Evolutionary conservation across 1,140 invertebrate genomes (phyloP).

Genomic region (Ceratina australensis): DNA sequence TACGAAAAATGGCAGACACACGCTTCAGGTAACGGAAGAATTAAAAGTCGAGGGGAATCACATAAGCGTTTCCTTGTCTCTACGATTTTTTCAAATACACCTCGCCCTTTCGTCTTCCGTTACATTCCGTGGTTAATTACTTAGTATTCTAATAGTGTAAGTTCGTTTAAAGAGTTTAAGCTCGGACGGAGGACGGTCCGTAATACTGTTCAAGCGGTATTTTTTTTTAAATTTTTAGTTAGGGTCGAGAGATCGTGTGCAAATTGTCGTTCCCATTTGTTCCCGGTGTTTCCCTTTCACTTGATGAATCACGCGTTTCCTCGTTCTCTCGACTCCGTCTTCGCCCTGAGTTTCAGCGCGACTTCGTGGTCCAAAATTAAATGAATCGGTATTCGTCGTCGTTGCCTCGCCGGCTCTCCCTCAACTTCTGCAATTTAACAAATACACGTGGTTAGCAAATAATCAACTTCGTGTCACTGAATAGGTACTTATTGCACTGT

Average conservation of each 20-base stretch:
- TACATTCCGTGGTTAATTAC: conserved; percentile 25
- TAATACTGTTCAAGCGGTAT: conserved; percentile 61
- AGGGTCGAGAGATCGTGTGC: conserved; percentile 53
- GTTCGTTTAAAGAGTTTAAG: conserved; percentile 57
- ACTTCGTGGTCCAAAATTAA: conserved; percentile 37
- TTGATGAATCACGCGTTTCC: neutral
- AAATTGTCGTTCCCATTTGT: neutral
- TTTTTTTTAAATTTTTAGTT: neutral
- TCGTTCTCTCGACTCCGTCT: conserved; percentile 39
- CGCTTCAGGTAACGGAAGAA: conserved; percentile 19
- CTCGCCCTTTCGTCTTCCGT: neutral
- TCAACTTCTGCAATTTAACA: conserved; percentile 59
- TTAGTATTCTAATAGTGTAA: conserved; percentile 46
- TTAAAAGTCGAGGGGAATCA: neutral
- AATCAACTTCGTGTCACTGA: too few relatives aligned
- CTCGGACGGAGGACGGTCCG: conserved; percentile 64
- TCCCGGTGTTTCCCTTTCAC: conserved; percentile 5
- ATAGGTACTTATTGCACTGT: too few relatives aligned
- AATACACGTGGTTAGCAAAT: neutral
- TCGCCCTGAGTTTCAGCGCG: conserved; percentile 32
- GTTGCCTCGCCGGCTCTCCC: conserved; percentile 36
- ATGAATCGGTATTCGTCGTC: conserved; percentile 48
- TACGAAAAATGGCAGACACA: neutral
- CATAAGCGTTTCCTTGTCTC: neutral
- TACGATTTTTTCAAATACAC: too few relatives aligned